Evolutionary conservation across 2,888 invertebrate species (phyloP), one percentile per base, ranked within the genome.

Genomic region (Drosophila helvetica): DNA sequence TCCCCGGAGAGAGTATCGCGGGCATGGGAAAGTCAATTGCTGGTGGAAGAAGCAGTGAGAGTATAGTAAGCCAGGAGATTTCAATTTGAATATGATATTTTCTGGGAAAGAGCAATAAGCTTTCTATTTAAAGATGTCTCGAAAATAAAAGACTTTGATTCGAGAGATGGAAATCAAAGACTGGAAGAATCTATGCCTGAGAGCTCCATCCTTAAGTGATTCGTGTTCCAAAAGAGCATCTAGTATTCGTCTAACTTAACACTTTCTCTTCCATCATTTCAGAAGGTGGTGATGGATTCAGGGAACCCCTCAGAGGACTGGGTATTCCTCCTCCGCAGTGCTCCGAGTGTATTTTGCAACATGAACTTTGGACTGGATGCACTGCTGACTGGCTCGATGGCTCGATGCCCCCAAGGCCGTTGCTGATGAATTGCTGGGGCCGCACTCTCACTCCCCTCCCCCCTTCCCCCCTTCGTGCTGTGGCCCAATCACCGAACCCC

Each of bases 351-450:
- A 84, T 78, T 80, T 80, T 83, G 78, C 62, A 45, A 74, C 67
- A 74, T 74, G 74, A 74, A 74, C 74, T 74, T 67, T 60, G 63
- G 50, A 45, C 62, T 53, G 61, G 55, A 66, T 65, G 65, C 65
- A 65, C 27, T 48, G 65, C 65, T 64, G 38, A 19, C 47, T 64
- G 51, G 33, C 30, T 46, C 42, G 22, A 15, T 46, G 12, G 19
- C 51, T 52, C 56, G 45, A 74, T 86, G 82, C 75, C 83, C 82
- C 77, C 87, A 83, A 87, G 83, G 83, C 83, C 82, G 58, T 59
- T 69, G 66, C 72, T 77, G 80, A 75, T 82, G 80, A 85, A 82
- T 74, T 78, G 79, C 75, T 68, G 74, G 75, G 86, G 72, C 70
- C 66, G 64, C 47, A n/a, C 55, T 43, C 25, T 38, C 38, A 8